Evolutionary conservation across 2,113 vertebrate species (phyloP).

Genomic region (Dipodomys merriami): DNA sequence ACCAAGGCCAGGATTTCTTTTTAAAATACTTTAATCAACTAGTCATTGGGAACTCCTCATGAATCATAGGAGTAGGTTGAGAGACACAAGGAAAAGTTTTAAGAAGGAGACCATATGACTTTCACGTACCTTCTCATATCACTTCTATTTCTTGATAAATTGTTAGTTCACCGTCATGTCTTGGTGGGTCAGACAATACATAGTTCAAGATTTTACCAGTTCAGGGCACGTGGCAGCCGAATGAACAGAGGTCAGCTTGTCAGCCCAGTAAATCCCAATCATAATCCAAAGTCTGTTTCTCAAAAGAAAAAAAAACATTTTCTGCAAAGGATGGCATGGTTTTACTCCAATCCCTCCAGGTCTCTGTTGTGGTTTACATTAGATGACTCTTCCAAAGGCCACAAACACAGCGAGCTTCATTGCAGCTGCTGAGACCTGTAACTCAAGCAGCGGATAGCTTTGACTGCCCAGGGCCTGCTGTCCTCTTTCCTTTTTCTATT

Average conservation of each 20-base stretch:
- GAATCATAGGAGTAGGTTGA: background rate
- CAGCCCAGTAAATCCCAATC: background rate
- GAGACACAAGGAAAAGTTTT: background rate
- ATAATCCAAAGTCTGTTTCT: constrained; percentile 6
- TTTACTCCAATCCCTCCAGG: background rate
- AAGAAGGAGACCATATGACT: background rate
- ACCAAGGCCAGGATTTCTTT: background rate
- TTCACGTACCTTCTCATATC: background rate
- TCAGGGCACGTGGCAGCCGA: background rate
- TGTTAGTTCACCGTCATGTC: background rate
- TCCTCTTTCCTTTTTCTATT: background rate
- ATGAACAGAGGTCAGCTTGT: background rate
- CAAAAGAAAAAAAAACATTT: background rate
- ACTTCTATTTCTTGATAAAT: background rate
- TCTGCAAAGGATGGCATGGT: background rate
- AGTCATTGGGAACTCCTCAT: background rate
- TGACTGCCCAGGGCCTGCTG: background rate
- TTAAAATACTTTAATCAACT: background rate
- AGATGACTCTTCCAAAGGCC: background rate
- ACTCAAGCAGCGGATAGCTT: background rate
- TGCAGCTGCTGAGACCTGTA: background rate
- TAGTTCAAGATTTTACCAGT: background rate
- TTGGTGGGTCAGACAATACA: background rate
- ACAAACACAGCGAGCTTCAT: background rate
- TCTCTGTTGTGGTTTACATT: background rate